A percentile compares a stretch with the other conserved stretches of the same genome.
Conservation (phyloP, 30 jellyfish, hydroid and myxozoan species). For the Hydra vulgaris region DNA sequence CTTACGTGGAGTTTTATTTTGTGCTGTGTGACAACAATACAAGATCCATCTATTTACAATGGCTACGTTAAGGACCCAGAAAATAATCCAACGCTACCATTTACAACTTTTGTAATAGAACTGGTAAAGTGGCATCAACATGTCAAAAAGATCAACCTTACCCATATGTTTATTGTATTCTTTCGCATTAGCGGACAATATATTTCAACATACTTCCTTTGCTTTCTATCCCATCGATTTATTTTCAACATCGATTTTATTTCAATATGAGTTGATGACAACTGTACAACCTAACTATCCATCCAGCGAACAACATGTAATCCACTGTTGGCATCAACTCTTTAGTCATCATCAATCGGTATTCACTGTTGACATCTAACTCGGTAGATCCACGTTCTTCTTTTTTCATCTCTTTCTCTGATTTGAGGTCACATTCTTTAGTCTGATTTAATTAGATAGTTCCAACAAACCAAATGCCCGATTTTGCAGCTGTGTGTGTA, state of each 20-base stretch:
- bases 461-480: neutral
- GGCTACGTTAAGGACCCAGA: neutral
- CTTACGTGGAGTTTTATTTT: neutral
- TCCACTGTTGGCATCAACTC: neutral
- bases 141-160: neutral
- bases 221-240: neutral
- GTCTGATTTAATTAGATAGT: neutral
- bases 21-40: neutral
- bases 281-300: neutral
- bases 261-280: neutral
- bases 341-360: too few relatives aligned
- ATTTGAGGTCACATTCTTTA: neutral
- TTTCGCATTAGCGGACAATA: neutral
- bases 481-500: neutral
- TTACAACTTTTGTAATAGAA: neutral
- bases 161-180: neutral
- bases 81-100: neutral
- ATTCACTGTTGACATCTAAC: too few relatives aligned
- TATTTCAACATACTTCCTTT: neutral
- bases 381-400: neutral
- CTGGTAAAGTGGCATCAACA: neutral
- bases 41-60: neutral
- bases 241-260: neutral
- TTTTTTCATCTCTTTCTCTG: neutral
- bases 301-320: neutral